These are phyloP conservation scores for Ciconia maguari DNA, from an alignment of 2,113 vertebrate genomes.

Conservation along the genomic window DNA sequence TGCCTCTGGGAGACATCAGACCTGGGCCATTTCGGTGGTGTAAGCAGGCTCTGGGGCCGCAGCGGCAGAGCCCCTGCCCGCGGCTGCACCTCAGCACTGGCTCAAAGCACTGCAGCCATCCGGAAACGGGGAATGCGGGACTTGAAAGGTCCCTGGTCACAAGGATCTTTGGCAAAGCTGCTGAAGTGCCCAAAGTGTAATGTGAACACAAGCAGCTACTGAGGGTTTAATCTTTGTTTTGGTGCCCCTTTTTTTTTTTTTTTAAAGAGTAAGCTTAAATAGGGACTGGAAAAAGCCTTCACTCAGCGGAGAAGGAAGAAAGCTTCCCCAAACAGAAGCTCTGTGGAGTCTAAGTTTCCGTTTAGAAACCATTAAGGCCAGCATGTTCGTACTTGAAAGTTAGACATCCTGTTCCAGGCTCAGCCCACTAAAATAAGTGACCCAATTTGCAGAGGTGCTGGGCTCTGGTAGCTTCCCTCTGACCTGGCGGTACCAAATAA, in stretches of 20 bases:
- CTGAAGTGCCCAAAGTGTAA: not conserved
- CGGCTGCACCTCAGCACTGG: accelerated
- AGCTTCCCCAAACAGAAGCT: constrained; percentile 30
- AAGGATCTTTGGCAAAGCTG: not conserved
- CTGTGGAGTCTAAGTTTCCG: constrained; percentile 26
- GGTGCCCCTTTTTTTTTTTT: not conserved
- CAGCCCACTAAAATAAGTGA: constrained; percentile 52
- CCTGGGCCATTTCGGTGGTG: accelerated
- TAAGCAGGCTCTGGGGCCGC: accelerated
- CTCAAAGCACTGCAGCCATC: not conserved
- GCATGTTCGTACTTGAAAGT: constrained; percentile 34
- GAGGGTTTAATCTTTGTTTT: constrained; percentile 9
- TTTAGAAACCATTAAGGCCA: constrained; percentile 52
- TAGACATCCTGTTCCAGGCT: constrained; percentile 53
- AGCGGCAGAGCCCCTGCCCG: not conserved
- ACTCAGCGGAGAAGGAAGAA: not conserved
- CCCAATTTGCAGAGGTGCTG: constrained; percentile 27
- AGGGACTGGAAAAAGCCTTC: constrained; percentile 22
- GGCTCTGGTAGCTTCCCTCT: not conserved
- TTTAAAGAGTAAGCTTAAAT: not conserved
- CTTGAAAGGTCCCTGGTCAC: not conserved
- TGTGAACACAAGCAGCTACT: not conserved
- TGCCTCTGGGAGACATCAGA: not conserved
- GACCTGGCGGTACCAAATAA: not conserved
- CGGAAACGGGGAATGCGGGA: not conserved